phyloP scores from a whole-genome alignment of 2,797 vertebrate species.

The Aldrovandia affinis region DNA sequence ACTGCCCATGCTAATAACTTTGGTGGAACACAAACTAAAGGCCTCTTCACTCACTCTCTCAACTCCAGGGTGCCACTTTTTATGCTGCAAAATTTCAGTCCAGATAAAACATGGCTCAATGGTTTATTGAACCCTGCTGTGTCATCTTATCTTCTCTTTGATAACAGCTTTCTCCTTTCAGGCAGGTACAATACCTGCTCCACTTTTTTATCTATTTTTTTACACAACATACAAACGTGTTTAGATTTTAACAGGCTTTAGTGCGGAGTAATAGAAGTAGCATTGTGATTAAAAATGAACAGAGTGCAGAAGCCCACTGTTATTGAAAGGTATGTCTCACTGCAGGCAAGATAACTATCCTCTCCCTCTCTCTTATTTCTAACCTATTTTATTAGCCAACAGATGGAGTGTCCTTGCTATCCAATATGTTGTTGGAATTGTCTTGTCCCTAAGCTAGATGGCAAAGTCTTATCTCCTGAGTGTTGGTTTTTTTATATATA shows the following conservation, averaged over 20 bases:
- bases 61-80: neutral
- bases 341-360: slow-evolving; percentile 27
- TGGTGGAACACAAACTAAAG: slow-evolving; percentile 1
- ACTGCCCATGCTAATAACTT: neutral
- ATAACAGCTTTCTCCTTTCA: slow-evolving; percentile 33
- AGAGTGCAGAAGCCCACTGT: slow-evolving; percentile 21
- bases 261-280: slow-evolving; percentile 29
- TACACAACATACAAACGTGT: slow-evolving; percentile 42
- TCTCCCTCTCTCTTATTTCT: slow-evolving; percentile 40
- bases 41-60: neutral
- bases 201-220: slow-evolving; percentile 17
- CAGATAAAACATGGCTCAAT: slow-evolving; percentile 40
- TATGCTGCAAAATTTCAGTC: slow-evolving; percentile 25
- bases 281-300: slow-evolving; percentile 59
- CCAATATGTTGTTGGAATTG: slow-evolving; percentile 57
- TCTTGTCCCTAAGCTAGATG: slow-evolving; percentile 51
- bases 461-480: slow-evolving; percentile 58
- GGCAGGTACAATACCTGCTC: slow-evolving; percentile 18
- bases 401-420: slow-evolving; percentile 61
- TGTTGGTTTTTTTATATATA: slow-evolving; percentile 46
- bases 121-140: slow-evolving; percentile 41
- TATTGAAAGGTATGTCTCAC: slow-evolving; percentile 33
- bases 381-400: slow-evolving; percentile 61
- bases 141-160: slow-evolving; percentile 39
- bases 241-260: slow-evolving; percentile 51